Base-by-base conservation (phyloP, 2,888 invertebrate genomes). In the Epinotia brunnichana region DNA sequence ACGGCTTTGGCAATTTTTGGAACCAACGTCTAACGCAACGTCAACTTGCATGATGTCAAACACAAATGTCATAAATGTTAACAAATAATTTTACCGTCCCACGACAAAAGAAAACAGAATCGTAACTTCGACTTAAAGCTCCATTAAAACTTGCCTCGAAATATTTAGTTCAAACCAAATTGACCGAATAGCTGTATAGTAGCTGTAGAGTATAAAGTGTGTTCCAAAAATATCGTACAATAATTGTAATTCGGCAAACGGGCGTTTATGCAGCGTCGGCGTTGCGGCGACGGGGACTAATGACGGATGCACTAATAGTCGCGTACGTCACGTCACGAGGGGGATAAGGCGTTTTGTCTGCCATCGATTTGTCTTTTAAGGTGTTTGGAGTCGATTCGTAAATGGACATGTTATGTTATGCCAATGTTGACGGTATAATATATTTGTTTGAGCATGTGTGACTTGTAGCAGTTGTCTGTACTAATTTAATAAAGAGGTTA, bases 301-400 rank as follows among this genome's bases (percentile, higher is more conserved):
- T 94, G 94, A 93, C 88, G 84, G 88, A 93, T 93, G 93, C 93
- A 92, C 92, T 93, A 93, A 93, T 93, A 93, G 94, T 92, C 88
- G 89, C 57, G 86, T 82, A 86, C 87, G 85, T 93, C 92, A 86
- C 87, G 85, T 93, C 92, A 92, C 85, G 85, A 85, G 89, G 86
- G 88, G 89, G 87, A 91, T 91, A 91, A 89, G 87, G 89, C 64
- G 72, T 73, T 76, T 70, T 76, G 61, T 69, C 24, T 85, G 81
- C 54, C 66, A 87, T 84, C 86, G 86, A 87, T 87, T 88, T 87
- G 87, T 87, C 85, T 81, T 81, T 76, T 80, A 81, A 81, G 85
- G 84, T 86, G 83, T 84, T 85, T 86, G 82, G 82, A 81, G 77
- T 74, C 73, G 75, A 15, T 48, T 29, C 53, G 54, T n/a, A 66